Percentiles rank a stretch among this genome's conserved stretches.
phyloP scores from a whole-genome alignment of 2,113 vertebrate species.

The Vicugna pacos region DNA sequence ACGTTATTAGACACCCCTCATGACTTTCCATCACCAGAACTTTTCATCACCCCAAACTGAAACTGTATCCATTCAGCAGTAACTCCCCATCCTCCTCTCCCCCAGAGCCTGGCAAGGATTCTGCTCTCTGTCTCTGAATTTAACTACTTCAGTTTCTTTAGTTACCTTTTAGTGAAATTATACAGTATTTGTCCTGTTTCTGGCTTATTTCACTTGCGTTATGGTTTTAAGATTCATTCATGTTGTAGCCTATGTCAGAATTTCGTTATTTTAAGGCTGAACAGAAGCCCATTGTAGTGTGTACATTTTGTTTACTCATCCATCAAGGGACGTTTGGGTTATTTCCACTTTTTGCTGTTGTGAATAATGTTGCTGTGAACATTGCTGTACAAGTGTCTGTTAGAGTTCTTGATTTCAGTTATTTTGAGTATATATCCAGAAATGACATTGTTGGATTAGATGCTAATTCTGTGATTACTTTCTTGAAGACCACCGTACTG shows the following conservation, averaged over 20 bases:
- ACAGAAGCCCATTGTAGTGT: not conserved
- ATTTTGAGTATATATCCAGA: not conserved
- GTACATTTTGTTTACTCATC: not conserved
- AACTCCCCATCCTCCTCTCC: not conserved
- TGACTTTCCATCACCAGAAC: not conserved
- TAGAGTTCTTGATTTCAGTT: slow-evolving; percentile 17
- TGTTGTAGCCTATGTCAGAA: not conserved
- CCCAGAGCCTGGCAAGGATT: not conserved
- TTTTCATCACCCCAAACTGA: not conserved
- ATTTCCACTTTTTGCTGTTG: not conserved
- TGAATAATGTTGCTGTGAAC: not conserved
- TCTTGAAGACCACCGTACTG: not conserved
- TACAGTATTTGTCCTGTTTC: not conserved
- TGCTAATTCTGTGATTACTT: not conserved
- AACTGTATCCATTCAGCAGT: not conserved
- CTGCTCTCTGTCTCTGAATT: slow-evolving; percentile 25
- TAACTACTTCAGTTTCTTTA: not conserved
- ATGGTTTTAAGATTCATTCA: not conserved
- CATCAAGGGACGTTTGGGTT: not conserved
- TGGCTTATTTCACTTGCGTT: not conserved
- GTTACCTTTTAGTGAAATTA: not conserved
- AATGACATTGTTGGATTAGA: not conserved
- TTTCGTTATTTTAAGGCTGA: not conserved
- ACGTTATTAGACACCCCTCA: not conserved
- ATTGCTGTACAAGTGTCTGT: not conserved